Evolutionary conservation across 2,797 vertebrate species (phyloP), one percentile per base, ranked within the genome.

Genomic region (Acrossocheilus fasciatus): DNA sequence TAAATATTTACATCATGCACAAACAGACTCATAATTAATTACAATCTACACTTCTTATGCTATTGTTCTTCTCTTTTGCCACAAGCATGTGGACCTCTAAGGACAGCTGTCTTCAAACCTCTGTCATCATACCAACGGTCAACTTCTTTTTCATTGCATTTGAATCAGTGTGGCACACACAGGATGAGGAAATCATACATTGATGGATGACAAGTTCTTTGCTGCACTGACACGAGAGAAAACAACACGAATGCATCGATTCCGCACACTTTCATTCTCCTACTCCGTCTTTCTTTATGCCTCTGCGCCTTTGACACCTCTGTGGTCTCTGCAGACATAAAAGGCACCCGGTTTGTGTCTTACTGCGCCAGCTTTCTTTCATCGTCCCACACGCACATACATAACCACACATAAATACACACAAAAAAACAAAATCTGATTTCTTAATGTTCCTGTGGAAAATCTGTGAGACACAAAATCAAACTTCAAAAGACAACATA

Each of bases 321-420:
- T 47, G 30, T 54, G 36, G 0, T 54, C 82, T 88, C 72, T 87
- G 39, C 41, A 80, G 78, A 74, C 74, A 43, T 74, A 81, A 30
- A 82, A 79, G 50, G 83, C 54, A 26, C 41, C 62, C 54, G 69
- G 45, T 66, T 64, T 83, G 80, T 81, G 73, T 77, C 84, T 77
- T 84, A 80, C 88, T 70, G 78, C 87, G 20, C 26, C 47, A 80
- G 83, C 47, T 54, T 74, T 59, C 84, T 87, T 88, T 86, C 57
- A 89, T 89, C 86, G 30, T 41, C 84, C 86, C 54, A 84, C 45
- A 76, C 47, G 69, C 81, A 80, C 45, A 70, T 73, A 66, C 57
- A 82, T 81, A 87, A 75, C 85, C 64, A 64, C 81, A 79, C 70
- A 84, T 36, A 73, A 57, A 73, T 10, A 81, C 41, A 88, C 26